Conservation (phyloP, 1,140 invertebrate species). For the Pachyrhynchus sulphureomaculatus region DNA sequence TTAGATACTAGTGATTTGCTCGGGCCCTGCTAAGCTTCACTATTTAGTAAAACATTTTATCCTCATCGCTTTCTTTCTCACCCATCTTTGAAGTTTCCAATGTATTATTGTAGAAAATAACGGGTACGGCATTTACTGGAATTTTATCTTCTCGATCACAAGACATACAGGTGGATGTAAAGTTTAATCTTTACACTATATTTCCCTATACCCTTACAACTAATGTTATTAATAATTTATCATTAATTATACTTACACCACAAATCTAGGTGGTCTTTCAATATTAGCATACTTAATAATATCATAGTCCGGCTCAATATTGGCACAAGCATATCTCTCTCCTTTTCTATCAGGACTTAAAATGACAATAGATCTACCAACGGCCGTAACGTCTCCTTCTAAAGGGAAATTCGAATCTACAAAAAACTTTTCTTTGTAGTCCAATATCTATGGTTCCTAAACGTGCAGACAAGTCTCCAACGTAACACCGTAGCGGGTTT, state of each 20-base stretch:
- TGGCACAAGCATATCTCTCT: constrained; percentile 83
- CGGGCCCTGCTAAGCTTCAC: too few relatives aligned
- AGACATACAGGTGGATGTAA: too few relatives aligned
- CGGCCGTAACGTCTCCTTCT: constrained; percentile 70
- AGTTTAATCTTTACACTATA: too few relatives aligned
- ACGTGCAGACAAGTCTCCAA: constrained; percentile 87
- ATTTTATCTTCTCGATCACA: too few relatives aligned
- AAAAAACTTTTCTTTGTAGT: constrained; percentile 71
- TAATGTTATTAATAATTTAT: too few relatives aligned
- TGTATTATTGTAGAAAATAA: too few relatives aligned
- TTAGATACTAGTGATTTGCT: background rate
- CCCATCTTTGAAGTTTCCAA: too few relatives aligned
- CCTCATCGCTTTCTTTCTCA: too few relatives aligned
- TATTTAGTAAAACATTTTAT: too few relatives aligned
- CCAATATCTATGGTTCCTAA: constrained; percentile 84
- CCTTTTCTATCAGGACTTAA: constrained; percentile 70
- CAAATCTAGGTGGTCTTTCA: constrained; percentile 82
- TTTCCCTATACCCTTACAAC: too few relatives aligned
- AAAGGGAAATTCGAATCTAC: constrained; percentile 87
- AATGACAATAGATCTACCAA: constrained; percentile 85
- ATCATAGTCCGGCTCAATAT: constrained; percentile 87
- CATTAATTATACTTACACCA: constrained; percentile 72
- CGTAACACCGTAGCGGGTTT: constrained; percentile 86
- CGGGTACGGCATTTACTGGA: too few relatives aligned
- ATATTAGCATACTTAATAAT: constrained; percentile 89